These are phyloP conservation scores for Pogonomyrmex barbatus DNA, from an alignment of 1,140 invertebrate genomes.

Conservation along the genomic window DNA sequence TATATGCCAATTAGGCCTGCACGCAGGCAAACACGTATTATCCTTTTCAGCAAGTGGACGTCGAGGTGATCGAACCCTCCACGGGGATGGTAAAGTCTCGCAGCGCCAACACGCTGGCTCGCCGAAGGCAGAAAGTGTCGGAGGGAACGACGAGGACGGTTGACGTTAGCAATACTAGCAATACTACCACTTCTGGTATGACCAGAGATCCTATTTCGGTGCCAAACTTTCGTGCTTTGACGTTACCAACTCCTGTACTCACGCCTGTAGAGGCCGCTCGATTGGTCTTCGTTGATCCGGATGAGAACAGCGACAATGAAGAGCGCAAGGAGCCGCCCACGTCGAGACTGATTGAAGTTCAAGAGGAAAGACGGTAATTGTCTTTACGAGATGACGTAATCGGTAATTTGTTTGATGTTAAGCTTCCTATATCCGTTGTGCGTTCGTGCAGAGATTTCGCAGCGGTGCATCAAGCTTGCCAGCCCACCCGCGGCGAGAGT, in stretches of 20 bases:
- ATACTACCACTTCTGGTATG: conserved; percentile 83
- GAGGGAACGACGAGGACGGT: conserved; percentile 62
- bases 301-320: conserved; percentile 89
- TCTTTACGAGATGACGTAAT: neutral
- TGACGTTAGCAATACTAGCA: conserved; percentile 67
- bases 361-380: conserved; percentile 82
- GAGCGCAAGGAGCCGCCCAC: conserved; percentile 81
- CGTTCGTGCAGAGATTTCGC: conserved; percentile 81
- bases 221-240: conserved; percentile 90
- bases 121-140: conserved; percentile 79
- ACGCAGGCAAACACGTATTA: conserved; percentile 84
- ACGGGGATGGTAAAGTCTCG: conserved; percentile 85
- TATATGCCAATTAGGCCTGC: conserved; percentile 75
- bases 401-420: neutral
- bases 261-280: conserved; percentile 90
- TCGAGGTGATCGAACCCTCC: conserved; percentile 83
- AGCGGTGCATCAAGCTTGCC: conserved; percentile 85
- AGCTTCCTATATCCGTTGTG: neutral
- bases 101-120: conserved; percentile 83
- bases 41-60: conserved; percentile 85
- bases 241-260: conserved; percentile 88
- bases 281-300: conserved; percentile 90
- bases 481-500: conserved; percentile 87
- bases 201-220: conserved; percentile 91
- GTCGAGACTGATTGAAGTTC: conserved; percentile 83